phyloP scores from a whole-genome alignment of 2,888 invertebrate genomes.

The Acronicta alni region DNA sequence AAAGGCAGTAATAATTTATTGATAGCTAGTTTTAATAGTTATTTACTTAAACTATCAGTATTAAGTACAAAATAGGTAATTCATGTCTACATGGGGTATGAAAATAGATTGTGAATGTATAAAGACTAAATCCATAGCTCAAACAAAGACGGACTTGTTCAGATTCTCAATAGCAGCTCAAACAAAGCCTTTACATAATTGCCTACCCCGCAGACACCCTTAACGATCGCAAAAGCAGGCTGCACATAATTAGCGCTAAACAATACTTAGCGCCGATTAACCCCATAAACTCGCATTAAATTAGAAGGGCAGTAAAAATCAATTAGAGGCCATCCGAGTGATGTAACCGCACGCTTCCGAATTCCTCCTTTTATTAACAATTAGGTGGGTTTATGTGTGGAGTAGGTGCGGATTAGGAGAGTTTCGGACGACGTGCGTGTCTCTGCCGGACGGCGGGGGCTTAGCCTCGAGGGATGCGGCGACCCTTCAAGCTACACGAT shows the following conservation, averaged over 20 bases:
- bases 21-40: not conserved
- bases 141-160: slow-evolving; percentile 38
- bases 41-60: too few relatives aligned
- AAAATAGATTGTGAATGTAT: slow-evolving; percentile 1
- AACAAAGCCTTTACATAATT: slow-evolving; percentile 64
- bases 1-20: slow-evolving; percentile 5
- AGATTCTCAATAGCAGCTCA: slow-evolving; percentile 52
- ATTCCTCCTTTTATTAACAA: slow-evolving; percentile 87
- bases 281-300: slow-evolving; percentile 79
- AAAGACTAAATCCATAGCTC: slow-evolving; percentile 3
- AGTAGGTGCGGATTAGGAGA: slow-evolving; percentile 85
- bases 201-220: slow-evolving; percentile 60
- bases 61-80: too few relatives aligned
- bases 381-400: slow-evolving; percentile 88
- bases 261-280: slow-evolving; percentile 80
- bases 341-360: slow-evolving; percentile 85
- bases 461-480: slow-evolving; percentile 84
- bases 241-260: slow-evolving; percentile 80
- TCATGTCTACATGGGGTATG: too few relatives aligned
- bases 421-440: slow-evolving; percentile 84
- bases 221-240: slow-evolving; percentile 72
- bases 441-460: slow-evolving; percentile 77
- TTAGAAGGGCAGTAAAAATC: slow-evolving; percentile 85
- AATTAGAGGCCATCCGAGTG: slow-evolving; percentile 80
- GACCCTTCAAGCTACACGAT: slow-evolving; percentile 83